Evolutionary conservation across 2,888 invertebrate species (phyloP).

Genomic region (Stenoptilia bipunctidactyla): DNA sequence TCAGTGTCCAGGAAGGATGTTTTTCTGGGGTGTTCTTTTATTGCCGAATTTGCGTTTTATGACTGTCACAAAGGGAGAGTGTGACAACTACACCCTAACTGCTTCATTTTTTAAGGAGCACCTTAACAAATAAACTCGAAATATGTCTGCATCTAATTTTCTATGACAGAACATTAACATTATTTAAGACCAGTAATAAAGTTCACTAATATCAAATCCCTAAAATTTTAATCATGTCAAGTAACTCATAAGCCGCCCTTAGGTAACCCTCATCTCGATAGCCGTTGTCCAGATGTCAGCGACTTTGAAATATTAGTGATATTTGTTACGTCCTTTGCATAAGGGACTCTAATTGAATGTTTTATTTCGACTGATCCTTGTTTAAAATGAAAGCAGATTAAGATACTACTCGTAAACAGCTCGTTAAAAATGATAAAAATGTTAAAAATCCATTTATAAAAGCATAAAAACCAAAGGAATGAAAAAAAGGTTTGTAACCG

Average conservation of each 20-base stretch:
- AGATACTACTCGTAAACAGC: too few species aligned
- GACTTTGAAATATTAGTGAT: slow-evolving; percentile 69
- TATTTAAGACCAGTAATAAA: too few species aligned
- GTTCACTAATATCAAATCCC: too few species aligned
- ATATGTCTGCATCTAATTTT: too few species aligned
- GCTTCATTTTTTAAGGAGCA: slow-evolving; percentile 23
- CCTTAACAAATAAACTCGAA: too few species aligned
- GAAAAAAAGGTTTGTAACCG: too few species aligned
- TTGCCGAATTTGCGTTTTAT: slow-evolving; percentile 70
- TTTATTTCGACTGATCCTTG: too few species aligned
- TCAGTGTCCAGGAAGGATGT: slow-evolving; percentile 68
- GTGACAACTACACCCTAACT: slow-evolving; percentile 50
- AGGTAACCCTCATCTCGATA: slow-evolving; percentile 27
- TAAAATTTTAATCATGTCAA: not conserved
- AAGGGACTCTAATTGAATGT: slow-evolving; percentile 2
- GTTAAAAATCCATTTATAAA: too few species aligned
- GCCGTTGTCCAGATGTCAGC: slow-evolving; percentile 64
- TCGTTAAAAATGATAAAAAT: too few species aligned
- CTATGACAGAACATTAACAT: too few species aligned
- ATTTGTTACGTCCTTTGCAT: slow-evolving; percentile 46
- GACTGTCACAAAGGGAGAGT: slow-evolving; percentile 54
- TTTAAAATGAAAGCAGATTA: too few species aligned
- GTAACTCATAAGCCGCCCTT: not conserved
- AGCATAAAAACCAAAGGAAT: too few species aligned
- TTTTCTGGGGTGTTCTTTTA: slow-evolving; percentile 63